Base-by-base conservation (phyloP, 2,113 vertebrate genomes). In the Lutjanus erythropterus region DNA sequence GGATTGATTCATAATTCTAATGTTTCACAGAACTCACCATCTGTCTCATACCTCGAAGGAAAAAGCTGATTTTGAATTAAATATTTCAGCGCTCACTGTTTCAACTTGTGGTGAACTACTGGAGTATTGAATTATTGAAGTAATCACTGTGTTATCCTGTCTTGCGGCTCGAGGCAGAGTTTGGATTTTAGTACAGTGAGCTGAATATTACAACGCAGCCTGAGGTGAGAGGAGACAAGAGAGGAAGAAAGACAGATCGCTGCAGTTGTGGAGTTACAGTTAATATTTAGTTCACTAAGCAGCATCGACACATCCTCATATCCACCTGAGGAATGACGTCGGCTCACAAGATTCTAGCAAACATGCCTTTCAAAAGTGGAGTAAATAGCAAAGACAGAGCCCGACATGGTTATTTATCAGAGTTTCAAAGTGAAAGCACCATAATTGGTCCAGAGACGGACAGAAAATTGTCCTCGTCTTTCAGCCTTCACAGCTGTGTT, bases 101-200 rank as follows among this genome's bases (percentile, higher is more conserved):
- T 84, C 21, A 60, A 71, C 69, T 74, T 37, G 27, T n/a, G 47
- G 16, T 37, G 75, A 71, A 66, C 50, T 46, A 23, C 37, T 0
- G 55, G 27, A 61, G 44, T 31, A 5, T 19, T 81, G 47, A 75
- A 77, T 75, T 75, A 75, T 67, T 78, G 46, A 87, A 35, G 59
- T 56, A 21, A 79, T 73, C 46, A 29, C 49, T 19, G 60, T 68
- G 27, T 68, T 66, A 31, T 71, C 69, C 27, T 29, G 68, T 37
- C 4, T 23, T 39, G 15, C 39, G 27, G 56, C 81, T 47, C 12
- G 31, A 74, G 78, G 78, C 65, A 46, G 44, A 39, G 58, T 71
- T 4, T 74, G n/a, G 29, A 31, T 64, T 74, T 31, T 18, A 21
- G 42, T 61, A 46, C 49, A 27, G 19, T 16, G 31, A 49, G 33